phyloP scores from a whole-genome alignment of 2,888 invertebrate genomes.

The Leptinotarsa tumamoca region DNA sequence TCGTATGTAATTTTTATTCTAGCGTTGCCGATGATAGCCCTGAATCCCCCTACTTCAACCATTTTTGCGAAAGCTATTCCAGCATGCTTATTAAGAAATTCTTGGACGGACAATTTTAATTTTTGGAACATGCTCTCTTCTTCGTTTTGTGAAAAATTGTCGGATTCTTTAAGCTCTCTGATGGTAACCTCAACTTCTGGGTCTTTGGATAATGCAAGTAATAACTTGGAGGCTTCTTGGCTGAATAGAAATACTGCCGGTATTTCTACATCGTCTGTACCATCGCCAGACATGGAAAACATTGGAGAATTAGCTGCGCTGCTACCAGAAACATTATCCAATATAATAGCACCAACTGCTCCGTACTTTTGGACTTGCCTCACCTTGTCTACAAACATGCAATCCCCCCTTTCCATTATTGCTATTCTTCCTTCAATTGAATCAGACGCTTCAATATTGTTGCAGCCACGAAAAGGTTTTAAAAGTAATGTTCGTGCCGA shows the following conservation, averaged over 20 bases:
- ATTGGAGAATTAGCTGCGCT: constrained; percentile 82
- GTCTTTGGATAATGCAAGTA: constrained; percentile 70
- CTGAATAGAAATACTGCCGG: constrained; percentile 92
- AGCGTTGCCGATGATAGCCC: constrained; percentile 60
- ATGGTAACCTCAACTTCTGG: constrained; percentile 71
- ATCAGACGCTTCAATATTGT: constrained; percentile 71
- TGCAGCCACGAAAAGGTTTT: constrained; percentile 78
- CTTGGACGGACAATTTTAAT: constrained; percentile 62
- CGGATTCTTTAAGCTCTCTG: constrained; percentile 62
- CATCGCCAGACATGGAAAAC: constrained; percentile 98
- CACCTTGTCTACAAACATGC: constrained; percentile 96
- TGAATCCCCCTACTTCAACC: constrained; percentile 61
- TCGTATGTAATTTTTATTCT: constrained; percentile 61
- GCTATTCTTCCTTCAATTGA: constrained; percentile 80
- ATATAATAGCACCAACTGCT: constrained; percentile 85
- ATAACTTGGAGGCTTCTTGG: constrained; percentile 79
- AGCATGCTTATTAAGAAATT: constrained; percentile 65
- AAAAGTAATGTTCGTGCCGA: constrained; percentile 76
- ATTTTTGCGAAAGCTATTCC: constrained; percentile 62
- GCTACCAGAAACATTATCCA: constrained; percentile 84
- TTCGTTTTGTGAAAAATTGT: constrained; percentile 64
- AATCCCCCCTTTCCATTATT: constrained; percentile 90
- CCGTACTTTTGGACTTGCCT: constrained; percentile 85
- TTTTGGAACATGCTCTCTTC: constrained; percentile 66
- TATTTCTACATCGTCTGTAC: constrained; percentile 85